Evolutionary conservation across 1,140 invertebrate genomes (phyloP).

Genomic region (Ganaspis sp.): DNA sequence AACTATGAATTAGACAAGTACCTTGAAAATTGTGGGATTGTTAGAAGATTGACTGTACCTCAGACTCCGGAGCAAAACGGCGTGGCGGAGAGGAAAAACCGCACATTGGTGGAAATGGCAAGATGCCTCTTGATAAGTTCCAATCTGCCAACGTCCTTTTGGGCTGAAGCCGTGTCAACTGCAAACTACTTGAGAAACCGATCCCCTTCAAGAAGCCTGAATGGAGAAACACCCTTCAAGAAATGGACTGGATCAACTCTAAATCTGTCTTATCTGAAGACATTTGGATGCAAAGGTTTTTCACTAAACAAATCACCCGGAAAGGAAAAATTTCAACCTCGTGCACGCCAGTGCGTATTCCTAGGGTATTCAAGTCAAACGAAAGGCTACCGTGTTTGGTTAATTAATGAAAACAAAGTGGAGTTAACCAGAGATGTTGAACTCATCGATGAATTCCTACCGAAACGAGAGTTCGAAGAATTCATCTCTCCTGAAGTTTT

Average conservation of each 20-base stretch:
- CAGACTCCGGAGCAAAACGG: not conserved
- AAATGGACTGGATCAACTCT: constrained; percentile 53
- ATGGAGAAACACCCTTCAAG: constrained; percentile 60
- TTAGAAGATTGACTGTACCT: not conserved
- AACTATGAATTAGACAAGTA: not conserved
- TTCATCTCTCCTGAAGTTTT: too few relatives aligned
- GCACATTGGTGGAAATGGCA: constrained; percentile 41
- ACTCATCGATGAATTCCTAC: too few relatives aligned
- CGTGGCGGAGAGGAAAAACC: constrained; percentile 36
- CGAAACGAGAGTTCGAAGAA: too few relatives aligned
- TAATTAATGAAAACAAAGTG: constrained; percentile 31
- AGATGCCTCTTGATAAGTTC: constrained; percentile 42
- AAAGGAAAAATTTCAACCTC: constrained; percentile 16
- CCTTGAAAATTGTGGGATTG: not conserved
- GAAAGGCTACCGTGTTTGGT: constrained; percentile 37
- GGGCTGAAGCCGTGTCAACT: constrained; percentile 45
- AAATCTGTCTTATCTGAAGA: constrained; percentile 54
- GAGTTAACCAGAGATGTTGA: constrained; percentile 18
- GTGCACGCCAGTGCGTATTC: constrained; percentile 42
- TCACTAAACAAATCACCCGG: not conserved
- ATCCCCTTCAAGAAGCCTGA: constrained; percentile 34
- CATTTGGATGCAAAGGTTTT: constrained; percentile 37
- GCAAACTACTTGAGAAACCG: constrained; percentile 46
- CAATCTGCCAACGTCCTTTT: constrained; percentile 48
- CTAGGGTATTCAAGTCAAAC: not conserved